phyloP scores from a whole-genome alignment of 2,797 vertebrate species.

The Oreochromis grahami region DNA sequence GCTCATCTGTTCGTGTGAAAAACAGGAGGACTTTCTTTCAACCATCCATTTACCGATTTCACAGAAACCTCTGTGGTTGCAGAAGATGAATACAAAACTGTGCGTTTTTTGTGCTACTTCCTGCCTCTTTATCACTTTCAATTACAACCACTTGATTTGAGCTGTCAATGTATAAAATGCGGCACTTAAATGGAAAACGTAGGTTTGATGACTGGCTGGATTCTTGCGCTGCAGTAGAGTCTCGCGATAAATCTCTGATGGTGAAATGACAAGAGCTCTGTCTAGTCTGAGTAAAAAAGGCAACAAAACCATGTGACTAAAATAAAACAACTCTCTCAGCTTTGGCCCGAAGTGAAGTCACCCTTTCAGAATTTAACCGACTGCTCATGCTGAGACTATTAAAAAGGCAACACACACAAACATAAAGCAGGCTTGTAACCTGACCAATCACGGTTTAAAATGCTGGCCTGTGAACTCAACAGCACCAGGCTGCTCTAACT shows the following conservation, averaged over 20 bases:
- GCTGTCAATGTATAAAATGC: neutral
- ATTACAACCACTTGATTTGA: neutral
- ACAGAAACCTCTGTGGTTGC: neutral
- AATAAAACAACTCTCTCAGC: neutral
- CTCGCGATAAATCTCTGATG: neutral
- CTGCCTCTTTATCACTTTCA: neutral
- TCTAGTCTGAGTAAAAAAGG: neutral
- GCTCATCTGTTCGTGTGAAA: neutral
- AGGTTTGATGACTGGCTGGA: neutral
- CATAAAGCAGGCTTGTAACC: slow-evolving; percentile 24
- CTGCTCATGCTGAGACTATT: neutral
- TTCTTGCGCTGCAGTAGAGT: neutral
- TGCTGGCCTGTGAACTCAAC: slow-evolving; percentile 17
- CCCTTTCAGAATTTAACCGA: neutral
- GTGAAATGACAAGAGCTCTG: neutral
- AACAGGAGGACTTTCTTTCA: neutral
- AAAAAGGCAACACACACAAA: neutral
- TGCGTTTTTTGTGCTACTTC: neutral
- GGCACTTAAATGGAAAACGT: neutral
- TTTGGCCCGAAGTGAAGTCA: slow-evolving; percentile 4
- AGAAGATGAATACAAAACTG: neutral
- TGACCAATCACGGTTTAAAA: slow-evolving; percentile 22
- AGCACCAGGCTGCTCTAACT: slow-evolving; percentile 4
- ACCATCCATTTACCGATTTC: neutral
- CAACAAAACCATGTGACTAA: neutral